Evolutionary conservation across 2,888 invertebrate genomes (phyloP).

Genomic region (Neelides folsomi): DNA sequence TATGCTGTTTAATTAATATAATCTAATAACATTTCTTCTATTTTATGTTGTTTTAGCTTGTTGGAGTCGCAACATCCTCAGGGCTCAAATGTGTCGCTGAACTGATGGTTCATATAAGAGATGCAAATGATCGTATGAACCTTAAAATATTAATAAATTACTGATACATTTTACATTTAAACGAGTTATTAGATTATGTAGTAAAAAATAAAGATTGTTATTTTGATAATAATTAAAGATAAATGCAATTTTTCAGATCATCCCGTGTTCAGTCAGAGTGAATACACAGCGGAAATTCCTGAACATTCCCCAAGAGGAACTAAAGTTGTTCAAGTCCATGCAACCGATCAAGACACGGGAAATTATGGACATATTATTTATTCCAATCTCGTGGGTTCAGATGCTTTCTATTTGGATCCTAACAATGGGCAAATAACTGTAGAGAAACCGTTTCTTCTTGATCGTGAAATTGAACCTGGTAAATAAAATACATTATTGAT

Average conservation of each 20-base stretch:
- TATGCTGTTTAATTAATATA: too few relatives aligned
- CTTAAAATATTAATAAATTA: too few relatives aligned
- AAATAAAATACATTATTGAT: slow-evolving; percentile 5
- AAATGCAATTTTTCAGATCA: not conserved
- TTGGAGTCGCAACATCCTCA: slow-evolving; percentile 50
- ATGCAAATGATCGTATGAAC: slow-evolving; percentile 63
- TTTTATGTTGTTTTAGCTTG: slow-evolving; percentile 45
- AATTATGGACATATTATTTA: slow-evolving; percentile 63
- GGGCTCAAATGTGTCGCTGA: slow-evolving; percentile 54
- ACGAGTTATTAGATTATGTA: too few relatives aligned
- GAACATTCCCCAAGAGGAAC: slow-evolving; percentile 68
- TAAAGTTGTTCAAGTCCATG: slow-evolving; percentile 59
- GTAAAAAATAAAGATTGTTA: not conserved
- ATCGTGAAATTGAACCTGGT: slow-evolving; percentile 62
- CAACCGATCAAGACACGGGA: slow-evolving; percentile 67
- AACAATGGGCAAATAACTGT: slow-evolving; percentile 68
- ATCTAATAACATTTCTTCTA: too few relatives aligned
- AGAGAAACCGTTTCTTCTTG: slow-evolving; percentile 48
- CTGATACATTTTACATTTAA: too few relatives aligned
- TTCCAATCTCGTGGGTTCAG: slow-evolving; percentile 62
- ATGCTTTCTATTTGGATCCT: slow-evolving; percentile 66
- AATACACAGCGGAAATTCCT: slow-evolving; percentile 60
- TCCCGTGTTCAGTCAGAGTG: slow-evolving; percentile 59
- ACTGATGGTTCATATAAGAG: slow-evolving; percentile 65
- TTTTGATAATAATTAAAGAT: not conserved